These are phyloP conservation scores for Ectobius pallidus DNA, from an alignment of 2,888 invertebrate genomes.

Conservation along the genomic window DNA sequence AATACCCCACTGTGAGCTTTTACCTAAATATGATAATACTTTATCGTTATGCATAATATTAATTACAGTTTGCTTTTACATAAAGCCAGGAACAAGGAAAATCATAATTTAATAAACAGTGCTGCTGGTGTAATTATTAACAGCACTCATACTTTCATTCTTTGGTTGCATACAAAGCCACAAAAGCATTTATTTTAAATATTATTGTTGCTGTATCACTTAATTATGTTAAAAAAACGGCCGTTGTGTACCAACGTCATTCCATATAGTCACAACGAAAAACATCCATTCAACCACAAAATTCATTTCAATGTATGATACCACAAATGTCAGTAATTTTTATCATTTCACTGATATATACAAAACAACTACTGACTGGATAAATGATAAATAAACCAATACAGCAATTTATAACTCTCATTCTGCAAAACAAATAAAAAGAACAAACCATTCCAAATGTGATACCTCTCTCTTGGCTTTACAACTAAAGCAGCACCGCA, in stretches of 20 bases:
- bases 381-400: constrained; percentile 6
- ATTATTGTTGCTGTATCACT: constrained; percentile 12
- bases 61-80: constrained; percentile 1
- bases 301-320: not conserved
- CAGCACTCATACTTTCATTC: constrained; percentile 29
- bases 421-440: constrained; percentile 1
- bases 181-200: constrained; percentile 33
- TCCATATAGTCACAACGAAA: not conserved
- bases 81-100: constrained; percentile 5
- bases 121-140: not conserved
- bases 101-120: constrained; percentile 1
- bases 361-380: constrained; percentile 4
- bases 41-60: not conserved
- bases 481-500: constrained; percentile 29
- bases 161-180: constrained; percentile 40
- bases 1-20: not conserved
- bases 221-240: constrained; percentile 11
- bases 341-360: too few species aligned
- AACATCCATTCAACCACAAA: not conserved
- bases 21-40: not conserved
- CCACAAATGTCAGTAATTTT: not conserved
- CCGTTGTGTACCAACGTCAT: not conserved
- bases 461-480: not conserved
- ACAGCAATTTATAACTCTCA: constrained; percentile 1
- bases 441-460: not conserved